Evolutionary conservation across 2,113 vertebrate genomes (phyloP), one percentile per base, ranked within the genome.

Genomic region (Shinisaurus crocodilurus): DNA sequence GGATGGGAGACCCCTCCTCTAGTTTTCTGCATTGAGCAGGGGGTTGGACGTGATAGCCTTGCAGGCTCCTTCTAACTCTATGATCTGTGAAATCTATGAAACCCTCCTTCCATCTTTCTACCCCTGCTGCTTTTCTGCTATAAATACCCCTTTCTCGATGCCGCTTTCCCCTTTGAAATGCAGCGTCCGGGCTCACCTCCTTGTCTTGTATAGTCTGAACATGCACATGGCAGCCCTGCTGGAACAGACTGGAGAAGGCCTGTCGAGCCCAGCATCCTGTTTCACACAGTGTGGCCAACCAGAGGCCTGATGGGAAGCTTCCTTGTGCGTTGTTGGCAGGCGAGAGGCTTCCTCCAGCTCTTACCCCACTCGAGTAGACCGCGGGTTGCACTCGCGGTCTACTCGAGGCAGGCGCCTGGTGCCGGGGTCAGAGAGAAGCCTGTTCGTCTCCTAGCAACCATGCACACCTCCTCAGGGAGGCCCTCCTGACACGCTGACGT

Each of bases 401-500:
- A 60, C 43, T 87, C 6, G 29, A 63, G 72, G 86, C 48, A 32
- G 86, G 54, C 25, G 9, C 50, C 54, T 10, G 37, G 45, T 0
- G 54, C 80, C 18, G 20, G 54, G 81, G 88, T 85, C 54, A 85
- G 23, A 77, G 88, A 77, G 69, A 50, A 5, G 2, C 8, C 34
- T 27, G 23, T 12, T 65, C 13, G 13, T 84, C 43, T 84, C 88
- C 57, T 89, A 76, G 81, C 82, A 89, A 89, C 81, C 54, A 6
- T 7, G 29, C 23, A 37, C 1, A 45, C 54, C 69, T 84, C 74
- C 57, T 77, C 82, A 37, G 60, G 45, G 60, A 37, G 13, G 57
- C 29, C 57, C 57, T 90, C 74, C 72, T 54, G 57, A 54, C 43
- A 40, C 23, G 40, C 72, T 20, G 34, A 63, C 29, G 77, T 91